phyloP scores from a whole-genome alignment of 2,888 invertebrate genomes.

The Aplocera efformata region DNA sequence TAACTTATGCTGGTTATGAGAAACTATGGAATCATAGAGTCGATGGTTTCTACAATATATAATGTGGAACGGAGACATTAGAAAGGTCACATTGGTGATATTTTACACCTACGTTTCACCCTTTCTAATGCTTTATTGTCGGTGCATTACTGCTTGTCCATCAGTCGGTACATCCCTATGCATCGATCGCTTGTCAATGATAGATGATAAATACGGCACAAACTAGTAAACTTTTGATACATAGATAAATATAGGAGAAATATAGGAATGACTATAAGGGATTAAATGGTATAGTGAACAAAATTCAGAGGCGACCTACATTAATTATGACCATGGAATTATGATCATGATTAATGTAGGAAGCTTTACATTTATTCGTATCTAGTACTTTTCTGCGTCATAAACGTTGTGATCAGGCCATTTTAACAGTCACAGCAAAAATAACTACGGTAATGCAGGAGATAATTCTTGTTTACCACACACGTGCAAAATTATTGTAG shows the following conservation, averaged over 20 bases:
- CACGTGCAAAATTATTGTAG: constrained; percentile 13
- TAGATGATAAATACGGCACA: no score
- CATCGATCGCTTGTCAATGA: no score
- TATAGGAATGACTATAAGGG: no score
- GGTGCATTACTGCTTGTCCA: background rate
- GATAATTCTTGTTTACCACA: constrained; percentile 4
- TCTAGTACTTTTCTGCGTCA: no score
- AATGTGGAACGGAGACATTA: constrained; percentile 9
- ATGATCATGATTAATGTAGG: no score
- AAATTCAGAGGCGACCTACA: no score
- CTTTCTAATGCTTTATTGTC: background rate
- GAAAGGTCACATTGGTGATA: constrained; percentile 12
- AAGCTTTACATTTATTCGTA: no score
- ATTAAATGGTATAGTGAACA: no score
- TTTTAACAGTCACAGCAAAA: background rate
- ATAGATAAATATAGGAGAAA: no score
- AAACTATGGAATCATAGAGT: constrained; percentile 8
- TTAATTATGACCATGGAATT: no score
- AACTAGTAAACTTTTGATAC: no score
- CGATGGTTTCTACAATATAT: constrained; percentile 17
- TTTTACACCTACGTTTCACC: constrained; percentile 5
- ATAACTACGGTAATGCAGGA: background rate
- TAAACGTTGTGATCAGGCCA: background rate
- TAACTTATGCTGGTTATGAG: constrained; percentile 10
- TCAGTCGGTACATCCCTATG: no score